A percentile compares a stretch with the other conserved stretches of the same genome.
phyloP scores from a whole-genome alignment of 2,888 invertebrate species.

The Dolichomitus sp. region DNA sequence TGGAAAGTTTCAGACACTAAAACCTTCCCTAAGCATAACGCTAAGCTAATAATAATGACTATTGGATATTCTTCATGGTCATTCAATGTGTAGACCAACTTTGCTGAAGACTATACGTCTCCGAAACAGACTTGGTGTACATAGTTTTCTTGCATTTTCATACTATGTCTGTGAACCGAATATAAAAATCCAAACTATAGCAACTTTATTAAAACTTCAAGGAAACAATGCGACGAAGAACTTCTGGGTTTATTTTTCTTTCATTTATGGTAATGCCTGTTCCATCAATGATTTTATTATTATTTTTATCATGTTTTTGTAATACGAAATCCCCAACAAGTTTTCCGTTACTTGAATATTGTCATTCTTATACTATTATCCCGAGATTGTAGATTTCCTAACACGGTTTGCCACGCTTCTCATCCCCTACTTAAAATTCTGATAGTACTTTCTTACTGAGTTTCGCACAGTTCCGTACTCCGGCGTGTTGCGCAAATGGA shows the following conservation, averaged over 20 bases:
- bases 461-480: constrained; percentile 23
- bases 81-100: neutral
- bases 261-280: neutral
- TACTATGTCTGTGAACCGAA: neutral
- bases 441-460: constrained; percentile 9
- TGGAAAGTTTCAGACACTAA: neutral
- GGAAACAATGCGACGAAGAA: neutral
- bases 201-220: neutral
- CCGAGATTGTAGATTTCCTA: constrained; percentile 14
- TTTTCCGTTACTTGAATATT: constrained; percentile 8
- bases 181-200: constrained; percentile 61
- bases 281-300: neutral
- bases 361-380: neutral
- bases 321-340: neutral
- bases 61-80: neutral
- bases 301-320: constrained; percentile 1
- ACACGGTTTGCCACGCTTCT: constrained; percentile 22
- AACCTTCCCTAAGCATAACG: neutral
- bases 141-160: neutral
- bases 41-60: neutral
- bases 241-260: neutral
- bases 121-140: neutral
- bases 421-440: constrained; percentile 13
- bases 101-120: neutral
- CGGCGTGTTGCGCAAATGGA: constrained; percentile 7